Conservation (phyloP, 2,888 invertebrate species). For the Drosophila neotestacea region DNA sequence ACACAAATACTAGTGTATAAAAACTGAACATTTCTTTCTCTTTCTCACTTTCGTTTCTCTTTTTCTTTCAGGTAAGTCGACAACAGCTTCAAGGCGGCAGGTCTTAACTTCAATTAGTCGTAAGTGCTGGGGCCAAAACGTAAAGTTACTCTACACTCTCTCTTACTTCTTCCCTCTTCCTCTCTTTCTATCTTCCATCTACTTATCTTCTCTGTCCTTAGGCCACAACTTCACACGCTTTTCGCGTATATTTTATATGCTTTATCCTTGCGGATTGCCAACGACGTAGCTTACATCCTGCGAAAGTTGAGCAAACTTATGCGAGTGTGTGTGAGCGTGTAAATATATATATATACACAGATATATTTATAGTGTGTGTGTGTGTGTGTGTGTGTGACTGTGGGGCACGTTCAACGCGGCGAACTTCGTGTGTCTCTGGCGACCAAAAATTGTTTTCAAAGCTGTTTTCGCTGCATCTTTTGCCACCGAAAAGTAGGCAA, state of each 20-base stretch:
- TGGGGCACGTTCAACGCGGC: slow-evolving; percentile 35
- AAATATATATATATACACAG: too few species aligned
- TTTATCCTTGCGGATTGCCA: slow-evolving; percentile 46
- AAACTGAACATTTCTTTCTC: slow-evolving; percentile 18
- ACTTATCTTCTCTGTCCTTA: background rate
- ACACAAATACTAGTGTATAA: background rate
- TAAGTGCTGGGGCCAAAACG: slow-evolving; percentile 65
- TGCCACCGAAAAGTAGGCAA: slow-evolving; percentile 63
- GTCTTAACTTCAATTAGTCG: slow-evolving; percentile 80
- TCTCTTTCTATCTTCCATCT: background rate
- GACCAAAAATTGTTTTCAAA: slow-evolving; percentile 70
- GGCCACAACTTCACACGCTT: slow-evolving; percentile 54
- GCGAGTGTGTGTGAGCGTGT: background rate
- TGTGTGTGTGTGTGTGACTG: slow-evolving; percentile 21
- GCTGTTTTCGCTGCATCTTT: slow-evolving; percentile 48
- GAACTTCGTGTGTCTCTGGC: slow-evolving; percentile 54
- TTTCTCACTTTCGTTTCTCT: slow-evolving; percentile 6
- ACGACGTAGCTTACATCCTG: slow-evolving; percentile 25
- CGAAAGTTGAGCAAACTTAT: slow-evolving; percentile 28
- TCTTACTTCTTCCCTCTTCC: background rate
- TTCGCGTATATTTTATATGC: slow-evolving; percentile 61
- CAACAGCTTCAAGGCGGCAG: slow-evolving; percentile 34
- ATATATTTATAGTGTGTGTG: background rate
- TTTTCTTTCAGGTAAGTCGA: slow-evolving; percentile 67
- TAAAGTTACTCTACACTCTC: slow-evolving; percentile 24